Evolutionary conservation across 1,140 invertebrate genomes (phyloP).

Genomic region (Meteorus sp.): DNA sequence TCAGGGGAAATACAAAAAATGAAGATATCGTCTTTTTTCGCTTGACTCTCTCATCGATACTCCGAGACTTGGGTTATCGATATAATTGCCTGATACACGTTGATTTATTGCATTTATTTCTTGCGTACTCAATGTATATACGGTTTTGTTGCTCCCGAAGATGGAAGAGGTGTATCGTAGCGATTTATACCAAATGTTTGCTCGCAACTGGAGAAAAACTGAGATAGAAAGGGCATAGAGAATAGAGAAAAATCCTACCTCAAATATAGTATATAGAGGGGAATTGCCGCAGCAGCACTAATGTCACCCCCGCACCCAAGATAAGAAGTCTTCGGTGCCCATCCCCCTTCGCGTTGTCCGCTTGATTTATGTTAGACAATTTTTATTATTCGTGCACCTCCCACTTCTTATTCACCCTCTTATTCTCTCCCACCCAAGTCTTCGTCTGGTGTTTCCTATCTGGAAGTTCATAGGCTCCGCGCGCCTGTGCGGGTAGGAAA

Average conservation of each 20-base stretch:
- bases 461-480: constrained; percentile 23
- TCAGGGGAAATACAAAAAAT: constrained; percentile 29
- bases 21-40: constrained; percentile 41
- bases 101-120: constrained; percentile 43
- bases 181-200: background rate
- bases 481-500: constrained; percentile 9
- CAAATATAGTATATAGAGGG: constrained; percentile 30
- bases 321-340: constrained; percentile 54
- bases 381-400: constrained; percentile 57
- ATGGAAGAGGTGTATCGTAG: background rate
- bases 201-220: no score
- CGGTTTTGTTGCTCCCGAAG: constrained; percentile 18
- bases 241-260: background rate
- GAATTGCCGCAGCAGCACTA: constrained; percentile 55
- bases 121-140: constrained; percentile 38
- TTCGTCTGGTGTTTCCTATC: constrained; percentile 35
- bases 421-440: constrained; percentile 24
- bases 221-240: background rate
- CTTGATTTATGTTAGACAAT: constrained; percentile 56
- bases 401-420: constrained; percentile 29
- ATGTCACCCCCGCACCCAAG: constrained; percentile 50
- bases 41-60: constrained; percentile 37
- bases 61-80: constrained; percentile 47
- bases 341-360: constrained; percentile 45
- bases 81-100: constrained; percentile 49